Evolutionary conservation across 2,888 invertebrate species (phyloP).

Genomic region (Sminthurides aquaticus): DNA sequence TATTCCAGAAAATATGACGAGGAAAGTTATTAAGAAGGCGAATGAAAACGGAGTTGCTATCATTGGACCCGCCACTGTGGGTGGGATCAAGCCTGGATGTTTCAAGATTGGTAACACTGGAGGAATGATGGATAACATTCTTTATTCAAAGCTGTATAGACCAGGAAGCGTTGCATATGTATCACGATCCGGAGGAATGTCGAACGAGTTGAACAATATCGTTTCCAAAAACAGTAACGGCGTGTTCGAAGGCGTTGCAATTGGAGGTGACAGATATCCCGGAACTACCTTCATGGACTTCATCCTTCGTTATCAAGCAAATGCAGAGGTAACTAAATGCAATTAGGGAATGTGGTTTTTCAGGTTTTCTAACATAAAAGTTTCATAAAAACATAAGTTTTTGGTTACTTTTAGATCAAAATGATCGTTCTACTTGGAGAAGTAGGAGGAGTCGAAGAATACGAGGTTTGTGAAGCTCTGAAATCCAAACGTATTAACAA

Average conservation of each 20-base stretch:
- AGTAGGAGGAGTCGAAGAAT: conserved; percentile 98
- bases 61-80: conserved; percentile 91
- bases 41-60: conserved; percentile 76
- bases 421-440: conserved; percentile 93
- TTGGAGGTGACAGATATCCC: conserved; percentile 95
- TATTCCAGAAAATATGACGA: conserved; percentile 96
- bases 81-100: conserved; percentile 96
- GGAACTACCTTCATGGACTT: conserved; percentile 98
- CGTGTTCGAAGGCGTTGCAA: conserved; percentile 95
- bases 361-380: not conserved
- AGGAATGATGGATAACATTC: conserved; percentile 98
- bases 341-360: conserved; percentile 45
- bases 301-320: conserved; percentile 67
- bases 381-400: not conserved
- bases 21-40: conserved; percentile 79
- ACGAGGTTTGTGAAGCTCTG: conserved; percentile 85
- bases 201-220: conserved; percentile 97
- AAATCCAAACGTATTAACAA: conserved; percentile 74
- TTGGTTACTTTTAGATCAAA: conserved; percentile 70
- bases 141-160: conserved; percentile 92
- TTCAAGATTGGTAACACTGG: conserved; percentile 99
- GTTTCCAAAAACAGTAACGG: conserved; percentile 94
- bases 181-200: conserved; percentile 98
- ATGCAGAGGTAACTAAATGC: conserved; percentile 54
- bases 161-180: conserved; percentile 98